These are phyloP conservation scores for Cyanoliseus patagonus DNA, from an alignment of 2,113 vertebrate genomes.

Conservation along the genomic window DNA sequence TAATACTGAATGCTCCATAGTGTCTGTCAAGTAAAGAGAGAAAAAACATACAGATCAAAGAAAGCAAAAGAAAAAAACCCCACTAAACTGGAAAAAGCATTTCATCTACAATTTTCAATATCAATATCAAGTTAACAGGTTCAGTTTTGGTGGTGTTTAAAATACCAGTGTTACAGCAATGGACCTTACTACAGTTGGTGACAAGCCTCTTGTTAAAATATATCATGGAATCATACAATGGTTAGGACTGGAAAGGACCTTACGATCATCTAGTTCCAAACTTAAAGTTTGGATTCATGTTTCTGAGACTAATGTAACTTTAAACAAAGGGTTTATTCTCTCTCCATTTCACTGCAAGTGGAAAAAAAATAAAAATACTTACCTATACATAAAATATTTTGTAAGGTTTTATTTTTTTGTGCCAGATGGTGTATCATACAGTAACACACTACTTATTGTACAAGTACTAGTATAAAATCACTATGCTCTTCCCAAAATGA, in stretches of 20 bases:
- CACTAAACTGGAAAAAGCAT: not conserved
- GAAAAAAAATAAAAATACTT: not conserved
- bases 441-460: not conserved
- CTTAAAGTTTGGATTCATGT: not conserved
- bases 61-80: not conserved
- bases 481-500: not conserved
- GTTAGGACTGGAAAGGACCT: not conserved
- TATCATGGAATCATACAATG: not conserved
- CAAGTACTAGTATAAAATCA: not conserved
- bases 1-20: constrained; percentile 66
- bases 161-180: not conserved
- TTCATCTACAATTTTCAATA: not conserved
- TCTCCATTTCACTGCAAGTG: not conserved
- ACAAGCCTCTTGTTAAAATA: not conserved
- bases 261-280: not conserved
- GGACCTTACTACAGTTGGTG: not conserved
- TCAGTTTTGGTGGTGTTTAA: not conserved
- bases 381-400: not conserved
- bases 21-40: constrained; percentile 53
- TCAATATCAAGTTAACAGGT: not conserved
- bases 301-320: not conserved
- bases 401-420: not conserved
- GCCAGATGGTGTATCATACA: not conserved
- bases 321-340: not conserved
- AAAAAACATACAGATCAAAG: constrained; percentile 22